Conservation (phyloP, 2,113 vertebrate genomes). For the Otolemur garnettii region DNA sequence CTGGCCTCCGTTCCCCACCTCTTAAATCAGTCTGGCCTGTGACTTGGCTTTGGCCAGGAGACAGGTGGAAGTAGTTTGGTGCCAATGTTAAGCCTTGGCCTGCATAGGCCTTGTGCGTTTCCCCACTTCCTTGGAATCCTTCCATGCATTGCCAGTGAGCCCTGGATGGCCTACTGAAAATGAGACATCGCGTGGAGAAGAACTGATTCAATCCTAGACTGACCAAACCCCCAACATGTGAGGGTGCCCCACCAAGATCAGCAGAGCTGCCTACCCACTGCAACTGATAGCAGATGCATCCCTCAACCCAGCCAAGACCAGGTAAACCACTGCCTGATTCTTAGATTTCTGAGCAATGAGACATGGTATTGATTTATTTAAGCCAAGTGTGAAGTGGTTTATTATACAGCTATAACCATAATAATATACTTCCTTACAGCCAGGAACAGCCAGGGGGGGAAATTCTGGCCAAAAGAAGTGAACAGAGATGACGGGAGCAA, state of each 20-base stretch:
- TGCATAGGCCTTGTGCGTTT: neutral
- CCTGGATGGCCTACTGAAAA: neutral
- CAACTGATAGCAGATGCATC: neutral
- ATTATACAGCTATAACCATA: neutral
- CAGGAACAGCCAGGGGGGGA: neutral
- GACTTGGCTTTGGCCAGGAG: neutral
- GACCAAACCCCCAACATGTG: fast-evolving
- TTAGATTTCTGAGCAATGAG: neutral
- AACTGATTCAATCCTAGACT: neutral
- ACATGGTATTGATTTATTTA: neutral
- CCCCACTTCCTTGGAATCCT: neutral
- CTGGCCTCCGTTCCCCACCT: no score
- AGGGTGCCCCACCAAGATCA: neutral
- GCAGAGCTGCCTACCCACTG: neutral
- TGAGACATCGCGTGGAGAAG: neutral
- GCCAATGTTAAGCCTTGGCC: neutral
- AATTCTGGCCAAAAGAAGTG: neutral
- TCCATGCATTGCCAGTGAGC: neutral
- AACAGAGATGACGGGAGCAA: neutral
- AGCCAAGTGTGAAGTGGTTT: neutral
- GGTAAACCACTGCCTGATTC: neutral
- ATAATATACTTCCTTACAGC: neutral
- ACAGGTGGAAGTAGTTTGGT: neutral
- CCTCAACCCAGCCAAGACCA: neutral
- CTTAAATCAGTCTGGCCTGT: neutral